Base-by-base conservation (phyloP, 2,113 vertebrate genomes). In the Antennarius striatus region DNA sequence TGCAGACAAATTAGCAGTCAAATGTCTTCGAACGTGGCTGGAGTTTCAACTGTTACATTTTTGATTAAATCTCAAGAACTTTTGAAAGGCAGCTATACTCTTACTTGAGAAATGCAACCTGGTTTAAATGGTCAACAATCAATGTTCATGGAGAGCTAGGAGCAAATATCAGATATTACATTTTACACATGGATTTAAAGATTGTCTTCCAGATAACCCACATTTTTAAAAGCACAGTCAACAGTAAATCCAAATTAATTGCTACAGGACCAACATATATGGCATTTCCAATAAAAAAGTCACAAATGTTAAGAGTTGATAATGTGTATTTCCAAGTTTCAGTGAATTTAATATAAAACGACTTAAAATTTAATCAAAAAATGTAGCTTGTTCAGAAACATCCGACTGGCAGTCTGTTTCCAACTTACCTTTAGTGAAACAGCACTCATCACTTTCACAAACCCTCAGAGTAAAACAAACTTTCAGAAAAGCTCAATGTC, bases 391-490 rank as follows among this genome's bases (percentile, higher is more conserved):
- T 75, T 80, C 58, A 80, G 77, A 78, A 73, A 67, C 45, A 43
- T 73, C 55, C 60, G 69, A 73, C 67, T 69, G 79, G 50, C 64
- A 68, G 73, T 60, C 51, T 30, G 10, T 50, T 59, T 36, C 7
- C 32, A 49, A 56, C 62, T 69, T 66, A 49, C 53, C 42, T 0
- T 56, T 10, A 67, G 69, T 43, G 63, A 77, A 46, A 68, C 47
- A 11, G 3, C 50, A 22, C 52, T 58, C 36, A 50, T 69, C 81
- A 90, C 86, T 75, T 87, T 73, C 82, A 79, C 77, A 77, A 67
- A 80, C 88, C 83, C 53, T 88, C 81, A 54, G 60, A 70, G 52
- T 54, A 77, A 73, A 43, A 56, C 51, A 65, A 84, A 63, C 69
- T 63, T 57, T 57, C 3, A n/a, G 36, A 46, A 47, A 17, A 61